Percentiles rank a stretch among this genome's conserved stretches.
phyloP scores from a whole-genome alignment of 2,797 vertebrate genomes.

The Pseudotriccus pelzelni region DNA sequence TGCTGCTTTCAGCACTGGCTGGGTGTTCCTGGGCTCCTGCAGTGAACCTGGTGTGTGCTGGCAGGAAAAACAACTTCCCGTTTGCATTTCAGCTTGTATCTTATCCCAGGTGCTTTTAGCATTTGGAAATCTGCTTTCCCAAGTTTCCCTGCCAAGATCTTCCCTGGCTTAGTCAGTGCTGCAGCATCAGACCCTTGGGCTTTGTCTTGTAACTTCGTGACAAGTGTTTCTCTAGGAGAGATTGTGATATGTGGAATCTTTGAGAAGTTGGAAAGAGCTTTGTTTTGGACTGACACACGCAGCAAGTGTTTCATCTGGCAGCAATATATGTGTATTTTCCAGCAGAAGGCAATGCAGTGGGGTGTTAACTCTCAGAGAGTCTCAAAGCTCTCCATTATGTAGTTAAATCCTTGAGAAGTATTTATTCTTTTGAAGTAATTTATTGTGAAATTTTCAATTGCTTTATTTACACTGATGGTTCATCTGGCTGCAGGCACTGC shows the following conservation, averaged over 20 bases:
- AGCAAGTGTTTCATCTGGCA: constrained; percentile 8
- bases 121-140: not conserved
- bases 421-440: not conserved
- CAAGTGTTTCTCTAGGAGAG: not conserved
- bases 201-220: not conserved
- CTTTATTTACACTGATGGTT: constrained; percentile 7
- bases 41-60: not conserved
- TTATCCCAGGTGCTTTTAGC: not conserved
- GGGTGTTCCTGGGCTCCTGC: not conserved
- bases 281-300: not conserved
- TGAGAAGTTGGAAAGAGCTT: not conserved
- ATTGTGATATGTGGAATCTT: not conserved
- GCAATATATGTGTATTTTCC: not conserved
- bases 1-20: not conserved
- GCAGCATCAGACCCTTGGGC: not conserved
- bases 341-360: not conserved
- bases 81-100: not conserved
- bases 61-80: not conserved
- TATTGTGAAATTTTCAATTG: constrained; percentile 16
- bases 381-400: not conserved
- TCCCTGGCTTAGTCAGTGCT: not conserved
- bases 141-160: not conserved
- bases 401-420: not conserved
- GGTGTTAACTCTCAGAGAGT: not conserved
- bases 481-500: not conserved